A percentile compares a stretch with the other conserved stretches of the same genome.
Conservation (phyloP, 1,140 invertebrate species). For the Euura lappo region DNA sequence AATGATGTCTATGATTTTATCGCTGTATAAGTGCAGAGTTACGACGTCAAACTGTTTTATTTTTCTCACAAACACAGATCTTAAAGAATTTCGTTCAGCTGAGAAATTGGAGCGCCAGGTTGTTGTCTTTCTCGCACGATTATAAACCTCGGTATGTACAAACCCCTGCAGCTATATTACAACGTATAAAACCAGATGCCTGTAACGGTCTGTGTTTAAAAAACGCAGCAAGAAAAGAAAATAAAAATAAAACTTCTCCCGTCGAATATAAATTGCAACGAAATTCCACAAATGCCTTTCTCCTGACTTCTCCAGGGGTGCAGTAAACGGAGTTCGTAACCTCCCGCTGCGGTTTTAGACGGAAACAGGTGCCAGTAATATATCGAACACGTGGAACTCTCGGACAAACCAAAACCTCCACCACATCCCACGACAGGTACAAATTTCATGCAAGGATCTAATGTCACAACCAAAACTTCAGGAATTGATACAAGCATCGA, state of each 20-base stretch:
- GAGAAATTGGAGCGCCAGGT: too few species aligned
- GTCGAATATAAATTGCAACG: not conserved
- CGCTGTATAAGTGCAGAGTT: too few species aligned
- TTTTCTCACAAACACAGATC: too few species aligned
- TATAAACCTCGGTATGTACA: not conserved
- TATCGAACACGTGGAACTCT: not conserved
- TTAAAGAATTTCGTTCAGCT: too few species aligned
- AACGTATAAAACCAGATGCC: not conserved
- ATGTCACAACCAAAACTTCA: too few species aligned
- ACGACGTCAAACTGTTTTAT: too few species aligned
- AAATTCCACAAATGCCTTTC: not conserved
- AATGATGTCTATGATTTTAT: too few species aligned
- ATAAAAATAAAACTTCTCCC: not conserved
- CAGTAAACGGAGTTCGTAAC: not conserved
- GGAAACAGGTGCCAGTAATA: not conserved
- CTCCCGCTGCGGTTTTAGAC: not conserved
- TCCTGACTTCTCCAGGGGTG: not conserved
- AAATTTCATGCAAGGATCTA: too few species aligned
- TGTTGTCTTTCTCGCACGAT: too few species aligned
- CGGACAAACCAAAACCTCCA: too few species aligned
- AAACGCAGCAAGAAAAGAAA: not conserved
- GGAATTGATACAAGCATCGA: too few species aligned
- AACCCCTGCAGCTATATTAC: not conserved
- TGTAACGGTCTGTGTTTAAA: not conserved
- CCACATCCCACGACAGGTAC: too few species aligned